Base-by-base conservation (phyloP, 1,140 invertebrate species). In the Cheumatopsyche charites region DNA sequence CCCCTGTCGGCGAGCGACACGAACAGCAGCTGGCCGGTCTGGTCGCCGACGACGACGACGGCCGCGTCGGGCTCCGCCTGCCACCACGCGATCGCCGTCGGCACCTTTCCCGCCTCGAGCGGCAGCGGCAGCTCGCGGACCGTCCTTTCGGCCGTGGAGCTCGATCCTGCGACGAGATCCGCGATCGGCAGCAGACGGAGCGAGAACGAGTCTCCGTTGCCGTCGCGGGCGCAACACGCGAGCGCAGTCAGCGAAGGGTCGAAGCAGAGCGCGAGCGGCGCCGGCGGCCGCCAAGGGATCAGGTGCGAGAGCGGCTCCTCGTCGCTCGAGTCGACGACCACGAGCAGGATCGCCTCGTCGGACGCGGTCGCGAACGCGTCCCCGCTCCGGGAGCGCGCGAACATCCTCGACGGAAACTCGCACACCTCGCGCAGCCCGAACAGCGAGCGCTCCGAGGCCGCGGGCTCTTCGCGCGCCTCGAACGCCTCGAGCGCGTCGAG, bases 211-310 rank as follows among this genome's bases (percentile, higher is more conserved):
- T n/a, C 15, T 21, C 9, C 13, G 17, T n/a, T 9, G 55, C 9
- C 25, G 7, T 19, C 9, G 36, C 19, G 29, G 58, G 5, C 47
- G 71, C 42, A 87, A 80, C 67, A 85, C 2, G 90, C 78, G 12
- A 90, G 79, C 89, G 88, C 90, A 41, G 85, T 83, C 17, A 87
- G 88, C 13, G 84, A 83, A 11, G 87, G 85, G 79, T 90, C 88
- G 79, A 90, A 90, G 78, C 87, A 89, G 62, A 90, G 76, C 67
- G 86, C 83, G 58, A 85, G 79, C 43, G 90, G 71, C 19, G 62
- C 80, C 87, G 88, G 25, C 83, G 80, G 13, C 78, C 78, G 41
- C 85, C 84, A 89, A 89, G 90, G 71, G 86, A 86, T 63, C 90
- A 79, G 55, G 58, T 69, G 49, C 52, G 68, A 0, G 66, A 70